Evolutionary conservation across 2,888 invertebrate species (phyloP), one percentile per base, ranked within the genome.

Genomic region (Clusia tigrina): DNA sequence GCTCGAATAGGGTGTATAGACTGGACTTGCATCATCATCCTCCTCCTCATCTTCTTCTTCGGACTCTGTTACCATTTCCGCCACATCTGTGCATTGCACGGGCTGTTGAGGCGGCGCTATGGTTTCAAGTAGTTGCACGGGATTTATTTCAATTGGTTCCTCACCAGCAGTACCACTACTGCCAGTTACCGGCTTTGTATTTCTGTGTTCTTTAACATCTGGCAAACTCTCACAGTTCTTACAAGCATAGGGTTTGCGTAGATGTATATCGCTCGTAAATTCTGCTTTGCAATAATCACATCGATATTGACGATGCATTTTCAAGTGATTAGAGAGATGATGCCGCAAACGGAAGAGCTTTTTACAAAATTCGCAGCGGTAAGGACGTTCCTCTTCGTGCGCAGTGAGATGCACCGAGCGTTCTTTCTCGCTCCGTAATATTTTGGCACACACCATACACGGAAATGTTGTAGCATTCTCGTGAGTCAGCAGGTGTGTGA

Each of bases 341-440:
- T 74, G 74, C 2, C 73, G 70, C 57, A 74, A 66, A n/a, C 73
- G 71, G 67, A 77, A 78, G 26, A 73, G 72, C 69, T 75, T 77
- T n/a, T 67, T 66, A 20, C 78, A 78, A 26, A 70, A 73, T 24
- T 71, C 72, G 54, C 78, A 78, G 24, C 67, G 85, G 69, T 84
- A 87, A 0, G 87, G 87, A 3, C 86, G 80, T 66, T 87, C 87
- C 0, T 86, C 86, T 0, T 86, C 86, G 57, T 87, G 87, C 0
- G 86, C 86, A 1, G 86, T 73, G 24, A 86, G 75, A 62, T 81
- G 80, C 17, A 68, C 53, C 1, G 72, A 72, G n/a, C 73, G 74
- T 15, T 71, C 76, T 46, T 68, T 69, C n/a, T 72, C 72, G n/a
- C 67, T 69, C 15, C 65, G 67, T 26, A 71, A 64, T 1, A 76